Evolutionary conservation across 2,797 vertebrate genomes (phyloP).

Genomic region (Enteromius radiatus): DNA sequence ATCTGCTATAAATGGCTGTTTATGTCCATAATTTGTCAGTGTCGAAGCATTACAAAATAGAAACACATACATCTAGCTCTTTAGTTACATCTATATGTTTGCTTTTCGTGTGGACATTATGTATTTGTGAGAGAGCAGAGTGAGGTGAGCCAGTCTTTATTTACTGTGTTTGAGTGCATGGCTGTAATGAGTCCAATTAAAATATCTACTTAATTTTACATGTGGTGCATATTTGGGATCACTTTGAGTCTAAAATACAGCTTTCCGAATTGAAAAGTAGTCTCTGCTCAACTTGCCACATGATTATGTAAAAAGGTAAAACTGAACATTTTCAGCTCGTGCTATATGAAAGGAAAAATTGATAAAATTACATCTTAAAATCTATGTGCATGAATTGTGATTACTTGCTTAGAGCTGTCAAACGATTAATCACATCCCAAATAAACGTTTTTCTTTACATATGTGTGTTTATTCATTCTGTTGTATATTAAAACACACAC

Average conservation of each 20-base stretch:
- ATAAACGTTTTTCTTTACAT: too few species aligned
- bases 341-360: neutral
- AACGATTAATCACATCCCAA: too few species aligned
- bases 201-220: neutral
- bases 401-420: too few species aligned
- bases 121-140: neutral
- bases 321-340: neutral
- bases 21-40: neutral
- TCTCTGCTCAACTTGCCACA: neutral
- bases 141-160: neutral
- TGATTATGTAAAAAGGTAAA: neutral
- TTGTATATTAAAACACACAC: too few species aligned
- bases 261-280: neutral
- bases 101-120: neutral
- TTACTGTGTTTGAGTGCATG: neutral
- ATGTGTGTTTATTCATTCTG: too few species aligned
- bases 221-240: neutral
- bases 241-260: neutral
- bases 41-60: neutral
- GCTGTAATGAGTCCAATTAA: neutral
- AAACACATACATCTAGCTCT: neutral
- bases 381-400: neutral
- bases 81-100: neutral
- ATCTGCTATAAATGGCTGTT: neutral
- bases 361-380: neutral